Evolutionary conservation across 2,888 invertebrate species (phyloP), one percentile per base, ranked within the genome.

Genomic region (Athetis lepigone): DNA sequence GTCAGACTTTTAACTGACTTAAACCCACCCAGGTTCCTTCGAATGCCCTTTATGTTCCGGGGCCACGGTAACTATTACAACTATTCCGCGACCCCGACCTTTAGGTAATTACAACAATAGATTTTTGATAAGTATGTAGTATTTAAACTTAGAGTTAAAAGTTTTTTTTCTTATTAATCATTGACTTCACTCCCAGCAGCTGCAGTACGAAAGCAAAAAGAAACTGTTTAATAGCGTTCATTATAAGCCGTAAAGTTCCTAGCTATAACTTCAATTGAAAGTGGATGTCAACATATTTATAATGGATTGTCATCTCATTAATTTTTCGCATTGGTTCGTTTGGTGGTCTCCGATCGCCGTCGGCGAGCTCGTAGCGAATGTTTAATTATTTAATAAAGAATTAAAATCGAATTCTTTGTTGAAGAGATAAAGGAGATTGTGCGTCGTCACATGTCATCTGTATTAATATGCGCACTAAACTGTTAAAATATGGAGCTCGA

Each of bases 321-420:
- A 60, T 55, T 70, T 69, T 80, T 67, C 61, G 52, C 54, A 46
- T 75, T 61, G 65, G 60, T 43, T 42, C 47, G 51, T 11, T 45
- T 50, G 75, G 62, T 51, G 74, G 69, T 50, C 54, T 13, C 2
- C 33, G 36, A 16, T 21, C 19, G 40, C 39, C 27, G 45, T 45
- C 25, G 37, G 49, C 29, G 68, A 76, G 72, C 70, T 80, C 85
- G 86, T 86, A 80, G 83, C 87, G 85, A 89, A 90, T 88, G 72
- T 86, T 82, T 90, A 89, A 91, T 91, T 90, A 90, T 87, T 86
- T 88, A 91, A 90, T 90, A 86, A 88, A 88, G 84, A 80, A 85
- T 88, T 90, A 91, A n/a, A n/a, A 91, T 90, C 86, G 89, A 84
- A 88, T 86, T 85, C 85, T 81, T 84, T 79, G 77, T 82, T 72